Evolutionary conservation across 2,113 vertebrate species (phyloP).

Genomic region (Pandion haliaetus): DNA sequence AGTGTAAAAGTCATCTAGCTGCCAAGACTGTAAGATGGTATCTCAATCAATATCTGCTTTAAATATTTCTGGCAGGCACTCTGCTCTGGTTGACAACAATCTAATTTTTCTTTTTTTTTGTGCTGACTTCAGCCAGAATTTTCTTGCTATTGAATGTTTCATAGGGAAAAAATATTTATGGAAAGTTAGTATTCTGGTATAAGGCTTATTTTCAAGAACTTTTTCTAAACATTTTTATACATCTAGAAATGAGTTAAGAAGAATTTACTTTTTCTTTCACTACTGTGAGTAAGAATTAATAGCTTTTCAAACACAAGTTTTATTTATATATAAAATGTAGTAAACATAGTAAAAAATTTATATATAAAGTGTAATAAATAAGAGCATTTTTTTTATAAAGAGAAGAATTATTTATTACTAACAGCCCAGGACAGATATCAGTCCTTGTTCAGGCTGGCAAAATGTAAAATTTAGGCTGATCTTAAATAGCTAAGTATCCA

Average conservation of each 20-base stretch:
- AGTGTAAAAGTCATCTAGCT: background rate
- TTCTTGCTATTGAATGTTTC: background rate
- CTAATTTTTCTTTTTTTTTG: background rate
- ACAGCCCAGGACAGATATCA: background rate
- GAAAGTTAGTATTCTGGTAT: background rate
- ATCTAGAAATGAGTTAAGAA: background rate
- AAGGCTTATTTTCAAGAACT: background rate
- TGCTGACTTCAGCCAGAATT: background rate
- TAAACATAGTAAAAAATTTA: background rate
- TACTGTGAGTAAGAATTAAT: background rate
- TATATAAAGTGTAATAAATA: background rate
- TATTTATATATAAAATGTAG: background rate
- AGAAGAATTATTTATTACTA: background rate
- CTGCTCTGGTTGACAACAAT: background rate
- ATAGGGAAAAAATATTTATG: background rate
- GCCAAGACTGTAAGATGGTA: conserved; percentile 24
- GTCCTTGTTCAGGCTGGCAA: background rate
- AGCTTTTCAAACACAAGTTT: background rate
- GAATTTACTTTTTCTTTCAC: background rate
- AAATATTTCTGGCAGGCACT: conserved; percentile 43
- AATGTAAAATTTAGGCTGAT: background rate
- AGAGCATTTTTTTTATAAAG: background rate
- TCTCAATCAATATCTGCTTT: conserved; percentile 47
- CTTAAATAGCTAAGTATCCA: background rate
- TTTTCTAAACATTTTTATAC: background rate